Evolutionary conservation across 2,888 invertebrate species (phyloP).

Genomic region (Cancer borealis): DNA sequence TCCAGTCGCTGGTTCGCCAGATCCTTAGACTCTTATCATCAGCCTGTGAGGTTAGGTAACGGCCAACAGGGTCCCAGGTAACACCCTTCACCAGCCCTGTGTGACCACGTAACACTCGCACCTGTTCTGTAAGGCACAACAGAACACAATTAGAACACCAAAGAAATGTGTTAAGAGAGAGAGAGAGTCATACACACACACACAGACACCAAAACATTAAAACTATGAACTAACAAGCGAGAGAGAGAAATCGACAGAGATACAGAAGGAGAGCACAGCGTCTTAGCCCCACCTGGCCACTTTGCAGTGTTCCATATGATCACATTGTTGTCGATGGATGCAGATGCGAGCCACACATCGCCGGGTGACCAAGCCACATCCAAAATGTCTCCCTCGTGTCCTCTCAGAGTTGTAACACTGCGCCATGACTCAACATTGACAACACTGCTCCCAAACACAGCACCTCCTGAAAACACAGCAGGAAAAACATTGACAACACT

Average conservation of each 20-base stretch:
- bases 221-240: neutral
- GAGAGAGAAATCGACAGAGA: neutral
- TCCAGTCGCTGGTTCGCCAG: conserved; percentile 98
- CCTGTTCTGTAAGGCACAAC: conserved; percentile 68
- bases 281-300: conserved; percentile 83
- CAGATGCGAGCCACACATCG: conserved; percentile 96
- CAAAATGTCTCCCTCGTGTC: conserved; percentile 95
- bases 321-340: conserved; percentile 98
- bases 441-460: conserved; percentile 79
- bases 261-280: neutral
- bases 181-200: neutral
- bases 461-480: conserved; percentile 62
- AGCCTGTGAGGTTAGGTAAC: conserved; percentile 97
- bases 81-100: conserved; percentile 97
- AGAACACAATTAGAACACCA: too few species aligned
- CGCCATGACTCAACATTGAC: conserved; percentile 96
- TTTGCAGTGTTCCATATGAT: conserved; percentile 97
- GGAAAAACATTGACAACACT: neutral
- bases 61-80: conserved; percentile 99
- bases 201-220: too few species aligned
- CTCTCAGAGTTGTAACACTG: conserved; percentile 91
- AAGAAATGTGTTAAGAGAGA: too few species aligned
- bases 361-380: conserved; percentile 98
- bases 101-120: conserved; percentile 77
- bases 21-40: conserved; percentile 96